Base-by-base conservation (phyloP, 2,888 invertebrate species). In the Blastobasis lacticolella region DNA sequence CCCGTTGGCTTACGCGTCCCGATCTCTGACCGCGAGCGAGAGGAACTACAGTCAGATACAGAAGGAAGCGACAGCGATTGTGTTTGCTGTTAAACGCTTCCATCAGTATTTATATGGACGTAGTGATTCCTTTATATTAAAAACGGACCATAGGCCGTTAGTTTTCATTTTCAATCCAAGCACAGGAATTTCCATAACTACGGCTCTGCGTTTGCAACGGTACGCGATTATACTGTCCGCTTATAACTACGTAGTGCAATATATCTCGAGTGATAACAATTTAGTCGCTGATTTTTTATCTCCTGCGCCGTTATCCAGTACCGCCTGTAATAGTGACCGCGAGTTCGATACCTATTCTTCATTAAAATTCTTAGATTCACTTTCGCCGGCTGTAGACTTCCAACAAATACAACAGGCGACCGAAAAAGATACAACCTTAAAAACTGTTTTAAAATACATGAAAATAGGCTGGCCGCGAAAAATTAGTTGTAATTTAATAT, bases 51-150 rank as follows among this genome's bases (percentile, higher is more conserved):
- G 57, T 10, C 59, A 59, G 36, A n/a, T n/a, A n/a, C n/a, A n/a
- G n/a, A n/a, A n/a, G n/a, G n/a, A n/a, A n/a, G n/a, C n/a, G n/a
- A n/a, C 56, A 23, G 56, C 58, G 7, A 55, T 58, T n/a, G 49
- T 50, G 5, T 50, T 45, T 41, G 50, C 45, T 4, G 46, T 50
- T 5, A 57, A 55, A 49, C 48, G 53, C 10, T 61, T 58, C 40
- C 58, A 61, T 37, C 57, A 59, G 40, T 61, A 61, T 37, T 40
- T 57, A 9, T 61, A 55, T 36, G 60, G 58, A 0, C 49, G 60
- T 1, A 46, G 48, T 4, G 49, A 44, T n/a, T 58, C 55, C 10
- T 60, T 62, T 49, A 50, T 54, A n/a, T 49, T 61, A 37, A 55
- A 56, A 48, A 59, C 59, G 4, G 59, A 60, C 48, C 59, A 60